Conservation (phyloP, 2,888 invertebrate species). For the Callyntrura sp. region DNA sequence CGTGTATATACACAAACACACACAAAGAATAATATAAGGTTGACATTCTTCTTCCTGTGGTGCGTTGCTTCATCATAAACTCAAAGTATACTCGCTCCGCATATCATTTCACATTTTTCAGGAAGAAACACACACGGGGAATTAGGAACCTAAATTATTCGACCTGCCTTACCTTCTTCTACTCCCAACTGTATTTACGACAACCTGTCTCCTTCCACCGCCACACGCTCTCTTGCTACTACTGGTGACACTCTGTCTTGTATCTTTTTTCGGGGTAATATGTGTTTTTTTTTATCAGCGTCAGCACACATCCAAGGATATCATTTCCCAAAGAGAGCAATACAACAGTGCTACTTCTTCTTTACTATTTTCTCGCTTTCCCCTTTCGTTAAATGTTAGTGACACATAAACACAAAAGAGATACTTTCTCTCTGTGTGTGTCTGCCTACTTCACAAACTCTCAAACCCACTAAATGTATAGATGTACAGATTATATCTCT, state of each 20-base stretch:
- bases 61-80: conserved; percentile 32
- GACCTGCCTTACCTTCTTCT: not conserved
- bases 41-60: conserved; percentile 50
- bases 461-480: too few relatives aligned
- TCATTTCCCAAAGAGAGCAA: conserved; percentile 60
- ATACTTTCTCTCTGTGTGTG: too few relatives aligned
- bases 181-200: not conserved
- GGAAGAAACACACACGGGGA: not conserved
- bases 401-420: not conserved
- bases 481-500: too few relatives aligned
- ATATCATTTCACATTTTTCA: not conserved
- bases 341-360: too few relatives aligned
- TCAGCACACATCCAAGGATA: conserved; percentile 24
- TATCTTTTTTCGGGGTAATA: too few relatives aligned
- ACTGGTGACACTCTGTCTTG: not conserved
- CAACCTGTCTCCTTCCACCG: not conserved
- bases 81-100: too few relatives aligned
- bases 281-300: not conserved
- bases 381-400: not conserved
- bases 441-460: too few relatives aligned
- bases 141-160: not conserved
- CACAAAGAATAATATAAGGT: conserved; percentile 23
- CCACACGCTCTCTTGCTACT: not conserved
- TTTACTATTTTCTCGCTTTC: not conserved
- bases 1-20: too few relatives aligned